These are phyloP conservation scores for Colletes collaris DNA, from an alignment of 2,888 invertebrate species.

Conservation along the genomic window DNA sequence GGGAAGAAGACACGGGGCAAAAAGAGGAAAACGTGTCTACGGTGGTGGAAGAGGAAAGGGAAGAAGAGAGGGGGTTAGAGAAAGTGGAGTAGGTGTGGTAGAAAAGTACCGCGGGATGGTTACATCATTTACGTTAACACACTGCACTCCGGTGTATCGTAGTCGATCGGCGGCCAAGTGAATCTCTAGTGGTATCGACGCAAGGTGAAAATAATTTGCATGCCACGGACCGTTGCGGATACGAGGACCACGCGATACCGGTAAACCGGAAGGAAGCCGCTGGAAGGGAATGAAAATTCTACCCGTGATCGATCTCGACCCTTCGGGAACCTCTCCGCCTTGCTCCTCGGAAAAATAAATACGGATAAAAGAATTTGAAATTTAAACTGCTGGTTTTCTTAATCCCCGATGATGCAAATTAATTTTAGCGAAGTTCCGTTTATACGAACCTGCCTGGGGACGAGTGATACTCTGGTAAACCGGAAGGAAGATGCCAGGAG, in stretches of 20 bases:
- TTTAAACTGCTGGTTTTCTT: too few species aligned
- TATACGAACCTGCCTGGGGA: too few species aligned
- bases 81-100: conserved; percentile 16
- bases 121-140: conserved; percentile 32
- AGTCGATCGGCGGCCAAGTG: conserved; percentile 16
- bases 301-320: too few species aligned
- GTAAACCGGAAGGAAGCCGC: background rate
- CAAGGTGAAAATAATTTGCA: conserved; percentile 16
- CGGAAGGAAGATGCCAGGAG: too few species aligned
- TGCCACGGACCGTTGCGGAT: background rate
- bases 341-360: too few species aligned
- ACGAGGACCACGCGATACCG: background rate
- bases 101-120: conserved; percentile 26
- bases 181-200: conserved; percentile 17
- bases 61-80: background rate
- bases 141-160: background rate
- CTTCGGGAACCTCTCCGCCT: too few species aligned
- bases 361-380: too few species aligned
- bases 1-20: background rate
- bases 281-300: background rate
- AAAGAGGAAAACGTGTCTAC: background rate
- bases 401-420: too few species aligned
- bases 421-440: too few species aligned
- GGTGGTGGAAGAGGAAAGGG: conserved; percentile 10
- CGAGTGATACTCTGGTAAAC: too few species aligned